A percentile compares a stretch with the other conserved stretches of the same genome.
Conservation (phyloP, 2,888 invertebrate genomes). For the Chouioia cunea region DNA sequence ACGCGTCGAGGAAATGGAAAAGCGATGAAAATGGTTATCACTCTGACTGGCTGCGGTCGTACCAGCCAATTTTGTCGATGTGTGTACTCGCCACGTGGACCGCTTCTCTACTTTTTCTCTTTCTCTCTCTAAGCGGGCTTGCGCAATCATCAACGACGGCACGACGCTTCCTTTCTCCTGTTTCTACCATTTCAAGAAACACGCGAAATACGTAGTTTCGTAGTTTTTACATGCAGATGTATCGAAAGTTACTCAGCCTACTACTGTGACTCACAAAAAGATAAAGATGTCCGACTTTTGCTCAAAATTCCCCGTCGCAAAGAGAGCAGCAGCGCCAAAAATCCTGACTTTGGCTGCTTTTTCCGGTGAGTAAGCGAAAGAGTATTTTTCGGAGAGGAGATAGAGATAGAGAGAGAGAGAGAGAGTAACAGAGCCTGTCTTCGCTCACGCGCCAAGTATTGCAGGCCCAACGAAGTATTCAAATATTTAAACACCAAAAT, state of each 20-base stretch:
- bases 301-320: too few species aligned
- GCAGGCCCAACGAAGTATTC: conserved; percentile 62
- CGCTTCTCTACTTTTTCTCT: conserved; percentile 6
- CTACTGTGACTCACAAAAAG: not conserved
- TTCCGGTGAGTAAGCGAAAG: conserved; percentile 57
- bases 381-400: conserved; percentile 62
- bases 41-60: conserved; percentile 20
- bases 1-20: conserved; percentile 25
- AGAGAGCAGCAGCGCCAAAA: not conserved
- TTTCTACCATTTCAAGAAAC: too few species aligned
- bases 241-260: not conserved
- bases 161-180: too few species aligned
- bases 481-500: conserved; percentile 68
- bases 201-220: too few species aligned
- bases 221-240: too few species aligned
- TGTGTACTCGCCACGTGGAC: not conserved
- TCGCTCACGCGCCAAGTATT: conserved; percentile 38
- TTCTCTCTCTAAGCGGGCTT: conserved; percentile 11
- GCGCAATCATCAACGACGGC: too few species aligned
- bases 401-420: too few species aligned
- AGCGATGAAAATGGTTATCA: conserved; percentile 33
- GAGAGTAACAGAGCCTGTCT: too few species aligned
- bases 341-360: conserved; percentile 6
- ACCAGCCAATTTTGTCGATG: conserved; percentile 31
- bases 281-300: too few species aligned